Conservation (phyloP, 2,113 vertebrate species). For the Brachyhypopomus gauderio region DNA sequence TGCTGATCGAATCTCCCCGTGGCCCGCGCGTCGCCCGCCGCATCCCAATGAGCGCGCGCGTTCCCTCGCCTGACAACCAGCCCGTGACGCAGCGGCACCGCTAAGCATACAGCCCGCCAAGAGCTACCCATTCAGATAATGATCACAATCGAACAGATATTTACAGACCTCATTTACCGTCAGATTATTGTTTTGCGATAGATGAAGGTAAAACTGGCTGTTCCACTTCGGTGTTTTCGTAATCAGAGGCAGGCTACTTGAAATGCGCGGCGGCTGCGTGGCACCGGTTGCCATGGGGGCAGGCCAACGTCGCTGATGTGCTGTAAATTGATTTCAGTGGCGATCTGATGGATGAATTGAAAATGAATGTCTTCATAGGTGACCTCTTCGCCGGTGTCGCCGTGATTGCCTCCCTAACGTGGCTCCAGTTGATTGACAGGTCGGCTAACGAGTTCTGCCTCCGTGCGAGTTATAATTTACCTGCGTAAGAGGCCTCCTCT, state of each 20-base stretch:
- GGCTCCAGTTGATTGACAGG: conserved; percentile 62
- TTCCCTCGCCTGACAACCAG: conserved; percentile 19
- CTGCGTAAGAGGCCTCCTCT: conserved; percentile 49
- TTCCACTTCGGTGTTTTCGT: conserved; percentile 45
- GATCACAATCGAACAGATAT: conserved; percentile 53
- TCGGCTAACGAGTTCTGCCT: conserved; percentile 68
- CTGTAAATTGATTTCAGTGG: conserved; percentile 70
- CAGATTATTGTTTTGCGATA: conserved; percentile 50
- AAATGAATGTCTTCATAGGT: conserved; percentile 65
- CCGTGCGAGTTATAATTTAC: conserved; percentile 67
- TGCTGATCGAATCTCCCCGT: conserved; percentile 61
- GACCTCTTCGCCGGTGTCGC: conserved; percentile 57
- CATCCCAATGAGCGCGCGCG: conserved; percentile 58
- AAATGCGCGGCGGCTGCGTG: conserved; percentile 45
- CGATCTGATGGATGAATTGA: conserved; percentile 69
- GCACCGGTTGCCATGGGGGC: conserved; percentile 54
- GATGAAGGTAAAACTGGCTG: conserved; percentile 22
- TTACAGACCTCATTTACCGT: conserved; percentile 55
- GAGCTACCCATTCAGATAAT: conserved; percentile 46
- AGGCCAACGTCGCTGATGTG: conserved; percentile 61
- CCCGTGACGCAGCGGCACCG: conserved; percentile 19
- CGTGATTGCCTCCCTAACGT: conserved; percentile 60
- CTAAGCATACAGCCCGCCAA: conserved; percentile 10
- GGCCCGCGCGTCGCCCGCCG: conserved; percentile 49
- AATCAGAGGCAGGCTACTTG: conserved; percentile 45